Conservation (phyloP, 2,113 vertebrate species). For the Prionailurus bengalensis region DNA sequence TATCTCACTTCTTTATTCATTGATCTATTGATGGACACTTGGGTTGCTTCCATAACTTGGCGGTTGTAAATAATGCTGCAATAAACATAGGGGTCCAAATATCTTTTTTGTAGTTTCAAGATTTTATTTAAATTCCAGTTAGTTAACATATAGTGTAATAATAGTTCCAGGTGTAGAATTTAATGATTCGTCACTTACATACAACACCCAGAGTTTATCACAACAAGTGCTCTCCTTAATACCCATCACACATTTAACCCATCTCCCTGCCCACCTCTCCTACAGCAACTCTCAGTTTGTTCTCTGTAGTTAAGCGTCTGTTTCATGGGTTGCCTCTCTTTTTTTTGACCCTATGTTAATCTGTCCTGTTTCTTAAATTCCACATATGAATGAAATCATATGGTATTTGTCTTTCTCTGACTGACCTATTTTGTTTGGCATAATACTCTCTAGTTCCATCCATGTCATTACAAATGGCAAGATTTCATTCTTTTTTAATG, state of each 20-base stretch:
- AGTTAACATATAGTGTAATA: neutral
- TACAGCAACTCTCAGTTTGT: too few species aligned
- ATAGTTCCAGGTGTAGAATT: neutral
- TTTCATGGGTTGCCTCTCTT: neutral
- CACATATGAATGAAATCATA: neutral
- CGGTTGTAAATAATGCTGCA: neutral
- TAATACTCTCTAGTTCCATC: neutral
- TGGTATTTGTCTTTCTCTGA: neutral
- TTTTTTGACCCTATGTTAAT: neutral
- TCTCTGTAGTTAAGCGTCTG: too few species aligned
- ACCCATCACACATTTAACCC: too few species aligned
- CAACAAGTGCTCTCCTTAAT: too few species aligned
- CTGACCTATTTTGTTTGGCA: neutral
- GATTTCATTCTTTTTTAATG: neutral
- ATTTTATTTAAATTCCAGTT: neutral
- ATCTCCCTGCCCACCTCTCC: too few species aligned
- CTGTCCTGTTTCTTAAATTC: neutral
- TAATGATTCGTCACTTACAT: too few species aligned
- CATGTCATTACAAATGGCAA: neutral
- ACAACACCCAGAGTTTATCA: too few species aligned
- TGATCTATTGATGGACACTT: too few species aligned
- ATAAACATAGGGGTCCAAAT: neutral
- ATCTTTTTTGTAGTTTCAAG: neutral
- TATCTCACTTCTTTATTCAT: neutral
- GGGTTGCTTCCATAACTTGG: too few species aligned